Evolutionary conservation across 2,888 invertebrate genomes (phyloP), one percentile per base, ranked within the genome.

Genomic region (Callinectes sapidus): DNA sequence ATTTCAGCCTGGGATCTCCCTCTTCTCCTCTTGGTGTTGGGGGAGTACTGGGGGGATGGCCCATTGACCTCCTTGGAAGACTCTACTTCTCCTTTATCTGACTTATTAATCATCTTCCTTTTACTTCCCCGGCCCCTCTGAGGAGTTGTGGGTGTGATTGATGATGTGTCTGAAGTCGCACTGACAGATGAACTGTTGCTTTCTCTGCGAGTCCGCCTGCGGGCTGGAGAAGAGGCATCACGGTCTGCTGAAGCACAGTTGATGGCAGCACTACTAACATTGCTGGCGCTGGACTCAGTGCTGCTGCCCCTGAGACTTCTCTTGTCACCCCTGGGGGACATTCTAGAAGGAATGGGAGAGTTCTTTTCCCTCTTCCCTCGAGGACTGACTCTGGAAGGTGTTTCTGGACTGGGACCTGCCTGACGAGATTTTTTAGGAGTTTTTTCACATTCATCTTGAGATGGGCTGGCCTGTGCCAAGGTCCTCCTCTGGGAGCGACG

Each of bases 271-370:
- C 10, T 90, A 3, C 71, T 90, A n/a, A 87, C 86, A 42, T 90
- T 92, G 48, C 92, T 92, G 42, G 86, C 92, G 28, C 86, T 90
- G 39, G 92, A 92, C 18, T 92, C 92, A 66, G 92, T 92, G 54
- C 92, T 92, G 39, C 90, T 92, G 55, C 90, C 92, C 42, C 87
- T 88, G 23, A 87, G 89, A 77, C 18, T 92, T 55, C 90, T 86
- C n/a, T 48, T 66, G 23, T 61, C 92, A 18, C 87, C 85, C 28
- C 90, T 71, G n/a, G 71, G 71, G 28, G 71, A 71, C 10, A 8
- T n/a, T 28, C 71, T 71, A 28, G 71, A 71, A 28, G 71, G 71
- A 71, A 71, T 28, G 28, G 91, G 89, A 55, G 89, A 89, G 88
- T 77, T 32, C 6, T 35, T 71, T 28, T 42, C 87, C 5, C 54